Evolutionary conservation across 64 coral and sea anemone genomes (phyloP), one percentile per base, ranked within the genome.

Genomic region (Dendronephthya gigantea): DNA sequence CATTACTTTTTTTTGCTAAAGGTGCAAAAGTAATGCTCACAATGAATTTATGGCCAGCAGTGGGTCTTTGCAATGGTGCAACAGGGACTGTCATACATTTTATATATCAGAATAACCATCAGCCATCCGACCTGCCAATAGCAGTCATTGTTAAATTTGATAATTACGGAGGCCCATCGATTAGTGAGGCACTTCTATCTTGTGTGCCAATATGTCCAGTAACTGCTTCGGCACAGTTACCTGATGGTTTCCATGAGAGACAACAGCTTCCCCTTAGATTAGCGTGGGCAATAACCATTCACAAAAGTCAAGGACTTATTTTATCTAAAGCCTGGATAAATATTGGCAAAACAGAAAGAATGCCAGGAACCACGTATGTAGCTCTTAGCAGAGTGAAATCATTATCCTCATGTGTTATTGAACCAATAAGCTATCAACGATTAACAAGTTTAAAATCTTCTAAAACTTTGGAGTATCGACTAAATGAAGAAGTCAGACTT

Each of bases 271-370:
- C 51, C 23, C 51, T 58, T 58, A 58, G 23, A 58, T 58, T 22
- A 58, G 13, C 51, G 13, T 58, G 51, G 51, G 51, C 51, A 58
- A 22, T 58, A 58, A 58, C 51, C 7, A 58, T 58, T 58, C 51
- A 58, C 51, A 58, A 58, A 15, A 58, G 51, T 58, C 51, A 58
- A 58, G 51, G 51, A 58, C 51, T 58, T 58, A 58, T 17, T 19
- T 58, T 58, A 58, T n/a, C 51, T 58, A 58, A 58, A 58, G 51
- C 51, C 51, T 58, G 51, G 51, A n/a, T 58, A 58, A 58, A 58
- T 58, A 58, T 58, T 58, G 13, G 14, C 2, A 58, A 58, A 58
- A 22, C 51, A 58, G 51, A 58, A 14, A 58, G 51, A 58, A 58
- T 17, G 6, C 51, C 51, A 58, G 51, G 51, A 58, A 58, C 51